Percentiles rank a stretch among this genome's conserved stretches.
Conservation (phyloP, 2,113 vertebrate species). For the Chauna torquata region DNA sequence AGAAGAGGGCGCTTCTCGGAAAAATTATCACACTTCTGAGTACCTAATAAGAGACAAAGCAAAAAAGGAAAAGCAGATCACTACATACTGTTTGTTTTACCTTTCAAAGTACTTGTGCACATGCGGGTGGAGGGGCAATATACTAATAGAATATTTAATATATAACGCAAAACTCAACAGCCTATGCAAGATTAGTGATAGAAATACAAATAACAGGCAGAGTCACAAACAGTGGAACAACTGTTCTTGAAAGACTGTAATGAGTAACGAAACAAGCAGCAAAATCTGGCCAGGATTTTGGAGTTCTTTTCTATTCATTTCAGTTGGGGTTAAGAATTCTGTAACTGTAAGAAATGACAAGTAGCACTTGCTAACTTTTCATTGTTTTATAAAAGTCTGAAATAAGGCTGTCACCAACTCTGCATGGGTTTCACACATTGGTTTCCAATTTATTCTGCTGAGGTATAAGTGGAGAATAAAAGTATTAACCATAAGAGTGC, state of each 20-base stretch:
- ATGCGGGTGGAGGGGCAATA: background rate
- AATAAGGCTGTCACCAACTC: background rate
- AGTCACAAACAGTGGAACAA: background rate
- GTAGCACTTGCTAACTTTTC: background rate
- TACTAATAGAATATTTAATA: background rate
- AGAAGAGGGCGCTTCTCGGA: constrained; percentile 94
- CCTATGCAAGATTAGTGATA: background rate
- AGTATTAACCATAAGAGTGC: accelerated
- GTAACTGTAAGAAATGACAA: background rate
- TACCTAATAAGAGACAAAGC: constrained; percentile 76
- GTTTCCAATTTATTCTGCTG: background rate
- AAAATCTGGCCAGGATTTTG: background rate
- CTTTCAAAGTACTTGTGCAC: background rate
- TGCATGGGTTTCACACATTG: background rate
- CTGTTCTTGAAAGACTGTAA: background rate
- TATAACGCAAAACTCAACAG: background rate
- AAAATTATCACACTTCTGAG: constrained; percentile 89
- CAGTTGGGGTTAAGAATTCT: background rate
- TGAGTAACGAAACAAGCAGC: background rate
- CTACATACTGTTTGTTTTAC: background rate
- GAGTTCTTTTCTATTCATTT: background rate
- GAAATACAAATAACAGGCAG: background rate
- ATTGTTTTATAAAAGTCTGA: background rate
- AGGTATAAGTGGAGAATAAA: accelerated
- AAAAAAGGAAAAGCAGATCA: background rate